Evolutionary conservation across 2,888 invertebrate genomes (phyloP).

Genomic region (Sarcophaga caerulescens): DNA sequence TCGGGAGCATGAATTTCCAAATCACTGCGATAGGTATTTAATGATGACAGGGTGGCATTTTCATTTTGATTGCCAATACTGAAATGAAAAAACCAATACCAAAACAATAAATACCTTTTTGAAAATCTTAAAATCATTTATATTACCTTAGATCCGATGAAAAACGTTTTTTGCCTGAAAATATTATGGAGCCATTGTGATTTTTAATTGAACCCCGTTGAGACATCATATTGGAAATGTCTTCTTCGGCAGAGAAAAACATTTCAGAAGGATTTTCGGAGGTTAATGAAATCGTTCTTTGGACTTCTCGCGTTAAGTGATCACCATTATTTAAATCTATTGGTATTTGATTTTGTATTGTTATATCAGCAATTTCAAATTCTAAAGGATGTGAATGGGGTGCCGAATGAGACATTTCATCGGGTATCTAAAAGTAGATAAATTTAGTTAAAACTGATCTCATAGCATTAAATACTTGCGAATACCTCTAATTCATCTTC

Average conservation of each 20-base stretch:
- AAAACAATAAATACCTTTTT: background rate
- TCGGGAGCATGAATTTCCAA: slow-evolving; percentile 85
- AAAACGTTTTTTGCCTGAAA: slow-evolving; percentile 80
- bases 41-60: slow-evolving; percentile 75
- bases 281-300: slow-evolving; percentile 92
- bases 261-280: slow-evolving; percentile 95
- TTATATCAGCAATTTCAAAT: slow-evolving; percentile 80
- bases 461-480: background rate
- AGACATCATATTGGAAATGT: slow-evolving; percentile 82
- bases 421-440: slow-evolving; percentile 75
- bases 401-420: slow-evolving; percentile 81
- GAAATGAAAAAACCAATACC: slow-evolving; percentile 12
- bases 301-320: slow-evolving; percentile 81
- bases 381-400: slow-evolving; percentile 81
- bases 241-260: slow-evolving; percentile 97
- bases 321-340: slow-evolving; percentile 73
- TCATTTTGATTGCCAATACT: slow-evolving; percentile 80
- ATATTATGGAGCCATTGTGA: slow-evolving; percentile 79
- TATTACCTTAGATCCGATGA: slow-evolving; percentile 80
- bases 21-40: slow-evolving; percentile 84
- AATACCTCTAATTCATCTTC: slow-evolving; percentile 82
- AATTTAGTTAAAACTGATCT: background rate
- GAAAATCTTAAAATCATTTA: background rate
- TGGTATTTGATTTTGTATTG: slow-evolving; percentile 72
- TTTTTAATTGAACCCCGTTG: slow-evolving; percentile 79